Evolutionary conservation across 1,140 invertebrate genomes (phyloP), one percentile per base, ranked within the genome.

Genomic region (Oreohelix idahoensis): DNA sequence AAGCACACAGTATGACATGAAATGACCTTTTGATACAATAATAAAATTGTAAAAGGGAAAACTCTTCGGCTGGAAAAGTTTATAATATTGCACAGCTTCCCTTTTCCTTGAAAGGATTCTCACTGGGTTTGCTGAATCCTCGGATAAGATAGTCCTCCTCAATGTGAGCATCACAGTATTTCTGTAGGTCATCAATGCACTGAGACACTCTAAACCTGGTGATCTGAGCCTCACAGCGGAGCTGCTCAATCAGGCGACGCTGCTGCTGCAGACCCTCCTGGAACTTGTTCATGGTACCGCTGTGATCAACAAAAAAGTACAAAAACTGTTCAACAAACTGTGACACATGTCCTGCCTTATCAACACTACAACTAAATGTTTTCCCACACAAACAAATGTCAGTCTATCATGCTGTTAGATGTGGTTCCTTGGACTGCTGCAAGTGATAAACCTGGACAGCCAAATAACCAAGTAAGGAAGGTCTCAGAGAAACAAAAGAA

Each of bases 61-160:
- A n/a, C 53, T 58, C 10, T 4, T 20, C 20, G 17, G 26, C 17
- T 58, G 63, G 5, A 29, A 29, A 5, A 51, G 74, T 51, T 76
- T 88, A 98, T 86, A 98, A 94, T 89, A 98, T 94, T 81, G 94
- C 94, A 93, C 97, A 99, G 70, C 96, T 96, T 88, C 96, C 97
- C 93, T 98, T 98, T 93, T 99, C 98, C 89, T 97, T 95, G 95
- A 98, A 99, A 45, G 98, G 98, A 94, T 99, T 99, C 15, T 98
- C 97, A 92, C 98, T 98, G 92, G 98, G 97, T 84, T 96, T 97
- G 80, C 97, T 96, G 93, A 99, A 98, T 5, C 97, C 98, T 89
- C 97, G 96, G 81, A 99, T 94, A n/a, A 99, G 95, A 90, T 96
- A 98, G 93, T 99, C 98, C 90, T 98, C 97, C 88, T 97, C 96